Evolutionary conservation across 1,140 invertebrate genomes (phyloP).

Genomic region (Megalopta genalis): DNA sequence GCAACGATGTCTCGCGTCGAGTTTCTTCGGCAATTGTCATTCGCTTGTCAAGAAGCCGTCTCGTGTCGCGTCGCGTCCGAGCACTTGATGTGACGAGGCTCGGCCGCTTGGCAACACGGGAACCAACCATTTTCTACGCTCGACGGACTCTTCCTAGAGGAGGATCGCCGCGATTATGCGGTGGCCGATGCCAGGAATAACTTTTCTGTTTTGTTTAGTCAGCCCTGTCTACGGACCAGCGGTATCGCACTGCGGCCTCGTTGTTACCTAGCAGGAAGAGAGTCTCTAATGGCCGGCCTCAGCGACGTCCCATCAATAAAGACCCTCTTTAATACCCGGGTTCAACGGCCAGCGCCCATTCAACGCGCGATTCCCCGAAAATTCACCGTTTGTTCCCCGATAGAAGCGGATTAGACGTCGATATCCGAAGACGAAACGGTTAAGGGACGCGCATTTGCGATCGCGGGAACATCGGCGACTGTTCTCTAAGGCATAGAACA

Average conservation of each 20-base stretch:
- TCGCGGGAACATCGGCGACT: too few relatives aligned
- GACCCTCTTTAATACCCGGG: neutral
- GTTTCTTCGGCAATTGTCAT: neutral
- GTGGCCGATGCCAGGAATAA: conserved; percentile 43
- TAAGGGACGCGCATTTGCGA: too few relatives aligned
- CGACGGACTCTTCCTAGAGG: neutral
- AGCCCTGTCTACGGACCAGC: neutral
- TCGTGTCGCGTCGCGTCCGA: neutral
- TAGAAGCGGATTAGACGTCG: too few relatives aligned
- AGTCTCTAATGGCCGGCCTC: conserved; percentile 19
- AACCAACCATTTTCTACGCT: neutral
- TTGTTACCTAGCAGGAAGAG: conserved; percentile 25
- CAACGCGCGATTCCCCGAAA: neutral
- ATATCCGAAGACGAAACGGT: too few relatives aligned
- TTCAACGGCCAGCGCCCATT: conserved; percentile 12
- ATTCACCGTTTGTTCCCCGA: too few relatives aligned
- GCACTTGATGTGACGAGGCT: neutral
- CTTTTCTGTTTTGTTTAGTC: conserved; percentile 36
- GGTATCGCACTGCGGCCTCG: conserved; percentile 10
- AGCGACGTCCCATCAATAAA: conserved; percentile 3
- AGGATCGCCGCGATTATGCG: conserved; percentile 9
- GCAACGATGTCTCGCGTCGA: too few relatives aligned
- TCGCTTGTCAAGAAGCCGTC: neutral
- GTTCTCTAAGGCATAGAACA: too few relatives aligned
- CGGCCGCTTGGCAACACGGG: neutral